A percentile compares a stretch with the other conserved stretches of the same genome.
phyloP scores from a whole-genome alignment of 2,888 invertebrate genomes.

The Epirrita christyi region DNA sequence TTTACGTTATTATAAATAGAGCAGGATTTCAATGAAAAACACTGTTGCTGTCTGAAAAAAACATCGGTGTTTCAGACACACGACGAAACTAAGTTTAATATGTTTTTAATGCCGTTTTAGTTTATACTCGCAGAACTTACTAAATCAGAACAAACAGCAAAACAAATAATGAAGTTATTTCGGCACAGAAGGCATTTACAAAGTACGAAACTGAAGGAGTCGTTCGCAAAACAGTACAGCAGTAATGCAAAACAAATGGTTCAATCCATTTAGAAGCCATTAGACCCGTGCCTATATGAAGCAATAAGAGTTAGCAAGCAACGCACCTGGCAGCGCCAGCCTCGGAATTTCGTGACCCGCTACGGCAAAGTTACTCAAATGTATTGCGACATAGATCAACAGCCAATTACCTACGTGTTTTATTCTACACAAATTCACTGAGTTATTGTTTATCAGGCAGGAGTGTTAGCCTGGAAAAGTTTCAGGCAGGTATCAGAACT shows the following conservation, averaged over 20 bases:
- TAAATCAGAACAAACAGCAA: background rate
- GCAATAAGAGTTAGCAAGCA: conserved; percentile 51
- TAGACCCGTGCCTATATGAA: conserved; percentile 43
- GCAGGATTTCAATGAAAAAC: background rate
- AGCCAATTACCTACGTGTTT: conserved; percentile 27
- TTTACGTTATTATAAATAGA: background rate
- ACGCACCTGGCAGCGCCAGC: conserved; percentile 60
- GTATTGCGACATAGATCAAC: conserved; percentile 54
- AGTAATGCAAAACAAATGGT: conserved; percentile 35
- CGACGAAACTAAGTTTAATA: background rate
- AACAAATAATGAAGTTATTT: background rate
- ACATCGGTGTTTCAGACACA: background rate
- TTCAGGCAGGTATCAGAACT: conserved; percentile 1
- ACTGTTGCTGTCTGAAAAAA: background rate
- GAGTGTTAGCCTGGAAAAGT: conserved; percentile 6
- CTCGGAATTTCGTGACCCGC: conserved; percentile 61
- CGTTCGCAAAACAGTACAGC: conserved; percentile 33
- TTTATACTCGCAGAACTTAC: background rate
- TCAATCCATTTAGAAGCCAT: conserved; percentile 30
- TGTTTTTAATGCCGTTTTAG: background rate
- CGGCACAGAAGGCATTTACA: background rate
- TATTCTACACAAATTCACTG: conserved; percentile 14
- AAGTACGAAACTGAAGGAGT: conserved; percentile 25
- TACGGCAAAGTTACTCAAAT: conserved; percentile 53
- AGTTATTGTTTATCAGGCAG: conserved; percentile 1